Base-by-base conservation (phyloP, 1,140 invertebrate species). In the Anoplolepis gracilipes region DNA sequence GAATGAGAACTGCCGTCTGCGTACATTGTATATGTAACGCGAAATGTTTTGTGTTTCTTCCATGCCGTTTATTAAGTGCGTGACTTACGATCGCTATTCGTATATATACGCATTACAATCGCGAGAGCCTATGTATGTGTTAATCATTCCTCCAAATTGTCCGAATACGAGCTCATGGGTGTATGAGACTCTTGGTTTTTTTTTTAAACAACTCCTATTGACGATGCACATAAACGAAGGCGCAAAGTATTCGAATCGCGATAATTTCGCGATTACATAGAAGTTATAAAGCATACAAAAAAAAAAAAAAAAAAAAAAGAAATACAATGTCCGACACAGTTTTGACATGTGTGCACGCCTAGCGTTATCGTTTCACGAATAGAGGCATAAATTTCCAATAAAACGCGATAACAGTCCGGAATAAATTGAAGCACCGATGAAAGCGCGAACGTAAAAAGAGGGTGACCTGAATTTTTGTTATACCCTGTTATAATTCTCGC, bases 1-100 rank as follows among this genome's bases (percentile, higher is more conserved):
- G 78, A 82, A 82, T 81, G 53, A 72, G 65, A 72, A 70, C 25
- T 33, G 19, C 28, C 53, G 49, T 79, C 69, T 69, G 39, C 30
- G n/a, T 25, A 22, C 3, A 19, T 46, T 72, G 36, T 59, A 67
- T 69, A 6, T 22, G 33, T 59, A 59, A 70, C 16, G 49, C 62
- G n/a, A 81, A 59, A 72, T 72, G 46, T 36, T 72, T 42, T 25
- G 22, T 36, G 30, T 19, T 25, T 42, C 49, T 69, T 79, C 46
- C 49, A 81, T 42, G n/a, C 4, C 36, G 33, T 11, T 57, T n/a
- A n/a, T n/a, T 78, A 78, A 67, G 10, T 49, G 55, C 49, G 16
- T 55, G 33, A 30, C 62, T 69, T 10, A n/a, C 19, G 25, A 78
- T 67, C 61, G 36, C 57, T 4, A 5, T 16, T 77, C 8, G 28